A percentile compares a stretch with the other conserved stretches of the same genome.
Conservation (phyloP, 2,113 vertebrate species). For the Sturnus vulgaris region DNA sequence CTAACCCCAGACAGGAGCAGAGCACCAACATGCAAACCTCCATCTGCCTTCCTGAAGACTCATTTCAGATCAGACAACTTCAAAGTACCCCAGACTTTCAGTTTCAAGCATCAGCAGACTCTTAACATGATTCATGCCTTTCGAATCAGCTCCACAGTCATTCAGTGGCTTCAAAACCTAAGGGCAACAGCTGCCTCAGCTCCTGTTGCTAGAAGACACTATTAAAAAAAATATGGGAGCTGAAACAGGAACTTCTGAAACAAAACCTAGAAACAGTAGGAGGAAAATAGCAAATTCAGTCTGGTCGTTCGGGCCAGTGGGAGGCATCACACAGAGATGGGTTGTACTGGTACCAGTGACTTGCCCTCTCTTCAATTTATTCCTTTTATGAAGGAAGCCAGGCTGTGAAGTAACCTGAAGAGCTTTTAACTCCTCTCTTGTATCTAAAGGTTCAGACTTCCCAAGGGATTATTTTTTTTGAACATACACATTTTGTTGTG, state of each 20-base stretch:
- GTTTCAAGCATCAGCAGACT: background rate
- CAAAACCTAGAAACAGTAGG: background rate
- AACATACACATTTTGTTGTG: background rate
- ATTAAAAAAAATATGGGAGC: background rate
- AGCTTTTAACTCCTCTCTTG: background rate
- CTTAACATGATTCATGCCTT: background rate
- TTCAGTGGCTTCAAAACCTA: background rate
- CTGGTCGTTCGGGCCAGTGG: fast-evolving
- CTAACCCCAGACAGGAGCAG: background rate
- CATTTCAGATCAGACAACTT: background rate
- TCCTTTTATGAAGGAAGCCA: background rate
- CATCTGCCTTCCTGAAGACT: background rate
- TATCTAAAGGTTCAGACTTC: background rate
- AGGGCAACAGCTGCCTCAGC: background rate
- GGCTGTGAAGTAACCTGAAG: background rate
- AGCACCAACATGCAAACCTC: background rate
- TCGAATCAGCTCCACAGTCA: fast-evolving
- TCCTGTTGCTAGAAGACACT: background rate
- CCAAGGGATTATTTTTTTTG: background rate
- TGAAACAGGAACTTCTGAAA: background rate
- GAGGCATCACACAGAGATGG: background rate
- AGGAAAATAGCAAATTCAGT: background rate
- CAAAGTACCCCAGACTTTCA: background rate
- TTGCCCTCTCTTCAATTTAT: background rate
- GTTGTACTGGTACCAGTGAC: background rate